Evolutionary conservation across 2,113 vertebrate species (phyloP).

Genomic region (Clarias magur): DNA sequence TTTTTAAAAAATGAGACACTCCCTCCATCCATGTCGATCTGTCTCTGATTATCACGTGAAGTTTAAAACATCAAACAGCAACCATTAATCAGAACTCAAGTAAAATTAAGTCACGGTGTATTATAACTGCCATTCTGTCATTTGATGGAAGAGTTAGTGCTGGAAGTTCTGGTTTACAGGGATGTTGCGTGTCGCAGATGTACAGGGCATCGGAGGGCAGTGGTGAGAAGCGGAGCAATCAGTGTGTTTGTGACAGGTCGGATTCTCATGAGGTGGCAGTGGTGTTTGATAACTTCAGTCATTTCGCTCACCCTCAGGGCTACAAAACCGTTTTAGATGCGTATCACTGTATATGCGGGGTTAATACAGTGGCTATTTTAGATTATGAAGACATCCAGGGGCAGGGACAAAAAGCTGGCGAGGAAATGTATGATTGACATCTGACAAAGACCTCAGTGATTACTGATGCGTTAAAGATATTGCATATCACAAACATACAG

Average conservation of each 20-base stretch:
- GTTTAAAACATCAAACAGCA: conserved; percentile 16
- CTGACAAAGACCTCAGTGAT: conserved; percentile 46
- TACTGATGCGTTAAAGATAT: background rate
- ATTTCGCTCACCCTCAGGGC: conserved; percentile 55
- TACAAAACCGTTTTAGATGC: conserved; percentile 58
- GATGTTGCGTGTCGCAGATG: background rate
- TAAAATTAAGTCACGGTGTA: conserved; percentile 26
- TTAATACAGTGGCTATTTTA: conserved; percentile 53
- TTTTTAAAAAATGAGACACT: conserved; percentile 28
- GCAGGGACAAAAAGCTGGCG: conserved; percentile 12
- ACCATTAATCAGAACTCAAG: conserved; percentile 34
- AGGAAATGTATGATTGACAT: conserved; percentile 54
- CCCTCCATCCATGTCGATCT: conserved; percentile 23
- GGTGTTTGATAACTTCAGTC: conserved; percentile 59
- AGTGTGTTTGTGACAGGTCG: conserved; percentile 47
- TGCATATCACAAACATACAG: background rate
- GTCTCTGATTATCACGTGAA: conserved; percentile 31
- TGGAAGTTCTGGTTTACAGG: conserved; percentile 17
- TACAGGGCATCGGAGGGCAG: conserved; percentile 14
- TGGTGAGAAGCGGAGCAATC: conserved; percentile 40
- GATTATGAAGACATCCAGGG: conserved; percentile 52
- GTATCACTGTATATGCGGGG: conserved; percentile 39
- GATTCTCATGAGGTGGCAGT: conserved; percentile 49
- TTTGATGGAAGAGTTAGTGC: conserved; percentile 1
- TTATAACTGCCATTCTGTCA: conserved; percentile 17